Evolutionary conservation across 2,113 vertebrate genomes (phyloP), one percentile per base, ranked within the genome.

Genomic region (Myocastor coypus): DNA sequence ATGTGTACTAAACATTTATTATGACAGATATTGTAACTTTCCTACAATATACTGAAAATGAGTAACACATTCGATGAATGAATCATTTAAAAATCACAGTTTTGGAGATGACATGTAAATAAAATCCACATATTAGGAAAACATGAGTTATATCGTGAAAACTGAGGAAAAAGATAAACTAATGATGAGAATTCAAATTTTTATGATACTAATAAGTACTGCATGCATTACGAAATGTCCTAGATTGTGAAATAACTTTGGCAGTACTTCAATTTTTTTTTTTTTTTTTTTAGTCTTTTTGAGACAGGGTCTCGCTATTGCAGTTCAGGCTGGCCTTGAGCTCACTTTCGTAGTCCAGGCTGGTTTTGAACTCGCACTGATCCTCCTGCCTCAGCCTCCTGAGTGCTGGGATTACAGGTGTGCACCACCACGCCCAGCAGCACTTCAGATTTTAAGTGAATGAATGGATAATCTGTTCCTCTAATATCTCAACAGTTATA

Each of bases 131-230:
- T 7, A 86, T 64, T 3, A 91, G 4, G 50, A 37, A 89, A 66
- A 63, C 55, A 73, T 3, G 82, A 69, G 75, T 42, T 57, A 68
- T 92, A 71, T 84, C 16, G 0, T 87, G 52, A 87, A 66, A 89
- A 7, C 40, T 46, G 50, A 59, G 75, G 2, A n/a, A 22, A 57
- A 52, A 93, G 22, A 20, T 66, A 22, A 94, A 59, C 12, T 77
- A 50, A 85, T 77, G 46, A 46, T 19, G 17, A 66, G 1, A 66
- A 2, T 55, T 91, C 26, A 75, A 91, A 22, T 85, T 4, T 84
- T 92, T 92, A 34, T 17, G 52, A 71, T 85, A 83, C 16, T 92
- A 78, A 69, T 22, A 87, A 92, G 81, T 81, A 73, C 9, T 80
- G 8, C 55, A 57, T 92, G 4, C 88, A 4, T 40, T 75, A 92